These are phyloP conservation scores for Prinia subflava DNA, from an alignment of 2,113 vertebrate genomes.

Conservation along the genomic window DNA sequence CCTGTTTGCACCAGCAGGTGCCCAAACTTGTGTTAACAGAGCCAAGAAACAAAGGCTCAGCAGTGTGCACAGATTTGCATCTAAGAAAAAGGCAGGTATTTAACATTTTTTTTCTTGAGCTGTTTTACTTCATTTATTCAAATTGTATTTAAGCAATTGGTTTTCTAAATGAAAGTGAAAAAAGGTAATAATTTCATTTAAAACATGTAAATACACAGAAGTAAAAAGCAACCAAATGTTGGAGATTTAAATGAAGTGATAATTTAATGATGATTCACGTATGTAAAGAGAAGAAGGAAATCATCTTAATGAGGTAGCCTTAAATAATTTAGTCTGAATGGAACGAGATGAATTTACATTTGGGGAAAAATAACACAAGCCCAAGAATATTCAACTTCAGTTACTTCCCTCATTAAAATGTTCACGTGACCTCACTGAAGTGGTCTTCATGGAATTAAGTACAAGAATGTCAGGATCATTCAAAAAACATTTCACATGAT, in stretches of 20 bases:
- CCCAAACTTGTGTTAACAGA: background rate
- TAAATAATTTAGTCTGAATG: background rate
- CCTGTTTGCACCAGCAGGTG: background rate
- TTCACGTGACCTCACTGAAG: background rate
- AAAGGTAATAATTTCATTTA: background rate
- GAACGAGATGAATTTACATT: background rate
- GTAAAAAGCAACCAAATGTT: background rate
- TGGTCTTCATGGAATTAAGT: background rate
- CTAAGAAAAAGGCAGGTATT: background rate
- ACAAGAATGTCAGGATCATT: background rate
- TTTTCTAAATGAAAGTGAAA: background rate
- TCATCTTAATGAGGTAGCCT: background rate
- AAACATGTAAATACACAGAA: background rate
- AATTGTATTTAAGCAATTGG: background rate
- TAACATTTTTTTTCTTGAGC: background rate
- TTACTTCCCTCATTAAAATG: background rate
- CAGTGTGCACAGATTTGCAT: fast-evolving
- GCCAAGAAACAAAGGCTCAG: background rate
- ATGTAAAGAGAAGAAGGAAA: background rate
- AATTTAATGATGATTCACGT: background rate
- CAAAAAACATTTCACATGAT: background rate
- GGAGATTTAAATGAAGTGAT: background rate
- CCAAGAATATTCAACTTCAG: background rate
- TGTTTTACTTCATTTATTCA: background rate
- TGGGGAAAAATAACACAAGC: background rate